Conservation (phyloP, 2,888 invertebrate genomes). For the Oscheius sp. region DNA sequence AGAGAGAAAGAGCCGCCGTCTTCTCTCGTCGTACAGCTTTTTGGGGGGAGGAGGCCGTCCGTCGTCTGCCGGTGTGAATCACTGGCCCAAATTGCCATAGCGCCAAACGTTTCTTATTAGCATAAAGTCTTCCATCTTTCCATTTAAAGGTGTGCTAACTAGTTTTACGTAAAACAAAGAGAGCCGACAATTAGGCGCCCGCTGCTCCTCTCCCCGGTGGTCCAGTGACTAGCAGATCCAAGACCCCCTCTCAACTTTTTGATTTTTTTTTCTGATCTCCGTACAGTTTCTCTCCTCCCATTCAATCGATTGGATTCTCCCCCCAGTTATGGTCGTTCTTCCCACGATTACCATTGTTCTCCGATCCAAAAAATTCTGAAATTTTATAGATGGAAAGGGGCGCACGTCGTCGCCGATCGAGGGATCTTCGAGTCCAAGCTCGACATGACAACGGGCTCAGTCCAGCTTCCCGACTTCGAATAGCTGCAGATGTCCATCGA, state of each 20-base stretch:
- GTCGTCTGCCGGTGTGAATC: neutral
- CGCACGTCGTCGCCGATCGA: constrained; percentile 26
- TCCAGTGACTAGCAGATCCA: neutral
- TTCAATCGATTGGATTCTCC: neutral
- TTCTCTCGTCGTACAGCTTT: constrained; percentile 7
- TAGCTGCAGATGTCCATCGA: constrained; percentile 66
- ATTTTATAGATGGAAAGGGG: constrained; percentile 18
- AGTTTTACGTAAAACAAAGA: neutral
- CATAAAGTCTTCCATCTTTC: neutral
- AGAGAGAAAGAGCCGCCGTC: neutral
- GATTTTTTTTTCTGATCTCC: neutral
- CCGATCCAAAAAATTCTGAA: neutral
- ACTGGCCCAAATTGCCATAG: neutral
- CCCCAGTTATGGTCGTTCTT: neutral
- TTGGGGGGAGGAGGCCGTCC: neutral
- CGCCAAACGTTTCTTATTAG: neutral
- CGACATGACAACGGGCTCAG: constrained; percentile 55
- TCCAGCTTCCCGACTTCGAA: constrained; percentile 62
- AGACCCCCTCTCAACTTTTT: too few species aligned
- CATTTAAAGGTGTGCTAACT: too few species aligned
- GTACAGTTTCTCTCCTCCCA: neutral
- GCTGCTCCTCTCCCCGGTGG: neutral
- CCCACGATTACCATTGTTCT: neutral
- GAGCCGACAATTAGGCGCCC: too few species aligned
- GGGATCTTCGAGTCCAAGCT: neutral